These are phyloP conservation scores for Albula glossodonta DNA, from an alignment of 2,113 vertebrate genomes.

Conservation along the genomic window DNA sequence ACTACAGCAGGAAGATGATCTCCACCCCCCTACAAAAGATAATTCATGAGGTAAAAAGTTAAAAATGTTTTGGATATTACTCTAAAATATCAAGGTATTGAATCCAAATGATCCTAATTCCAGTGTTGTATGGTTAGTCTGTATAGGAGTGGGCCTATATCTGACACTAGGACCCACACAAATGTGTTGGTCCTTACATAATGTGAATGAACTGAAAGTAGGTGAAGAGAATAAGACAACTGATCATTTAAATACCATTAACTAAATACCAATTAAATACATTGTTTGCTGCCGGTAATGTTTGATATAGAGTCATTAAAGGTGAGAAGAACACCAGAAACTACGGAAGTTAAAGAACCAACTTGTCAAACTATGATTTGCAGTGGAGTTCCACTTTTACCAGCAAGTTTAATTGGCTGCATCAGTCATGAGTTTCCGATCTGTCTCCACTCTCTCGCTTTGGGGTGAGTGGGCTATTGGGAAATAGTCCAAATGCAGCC, in stretches of 20 bases:
- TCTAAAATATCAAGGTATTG: too few relatives aligned
- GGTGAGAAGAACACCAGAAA: background rate
- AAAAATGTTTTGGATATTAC: too few relatives aligned
- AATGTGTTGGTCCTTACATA: background rate
- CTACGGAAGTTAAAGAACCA: background rate
- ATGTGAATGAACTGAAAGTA: background rate
- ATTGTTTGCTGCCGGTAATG: background rate
- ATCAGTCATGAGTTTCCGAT: conserved; percentile 6
- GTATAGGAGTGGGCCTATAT: too few relatives aligned
- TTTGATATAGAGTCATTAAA: background rate
- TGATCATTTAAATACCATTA: background rate
- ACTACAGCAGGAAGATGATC: background rate
- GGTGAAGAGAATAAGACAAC: background rate
- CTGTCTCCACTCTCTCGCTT: background rate
- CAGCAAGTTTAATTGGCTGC: conserved; percentile 8
- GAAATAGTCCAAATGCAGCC: background rate
- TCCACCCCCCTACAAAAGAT: too few relatives aligned
- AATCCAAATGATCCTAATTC: too few relatives aligned
- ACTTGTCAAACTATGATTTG: conserved; percentile 1
- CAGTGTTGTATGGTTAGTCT: too few relatives aligned
- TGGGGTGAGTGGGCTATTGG: background rate
- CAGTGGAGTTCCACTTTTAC: conserved; percentile 5
- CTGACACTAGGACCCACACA: background rate
- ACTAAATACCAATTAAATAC: background rate
- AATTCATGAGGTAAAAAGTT: too few relatives aligned